phyloP scores from a whole-genome alignment of 2,888 invertebrate genomes.

The Deilephila elpenor region DNA sequence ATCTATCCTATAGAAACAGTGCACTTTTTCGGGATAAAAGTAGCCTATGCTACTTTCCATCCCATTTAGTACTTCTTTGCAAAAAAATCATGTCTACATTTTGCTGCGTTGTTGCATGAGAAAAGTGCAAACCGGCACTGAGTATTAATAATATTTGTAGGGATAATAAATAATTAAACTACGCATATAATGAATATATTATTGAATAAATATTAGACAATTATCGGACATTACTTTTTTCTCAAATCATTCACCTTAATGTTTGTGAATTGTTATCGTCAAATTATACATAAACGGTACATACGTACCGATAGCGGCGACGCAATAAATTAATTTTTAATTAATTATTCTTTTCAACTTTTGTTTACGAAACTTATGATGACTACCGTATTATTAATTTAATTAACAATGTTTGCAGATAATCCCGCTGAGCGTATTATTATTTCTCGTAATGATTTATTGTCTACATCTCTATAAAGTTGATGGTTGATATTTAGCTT shows the following conservation, averaged over 20 bases:
- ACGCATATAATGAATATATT: too few species aligned
- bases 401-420: slow-evolving; percentile 58
- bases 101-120: too few species aligned
- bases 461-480: slow-evolving; percentile 47
- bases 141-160: too few species aligned
- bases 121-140: too few species aligned
- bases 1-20: too few species aligned
- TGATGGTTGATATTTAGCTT: slow-evolving; percentile 45
- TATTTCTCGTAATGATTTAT: slow-evolving; percentile 62
- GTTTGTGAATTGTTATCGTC: slow-evolving; percentile 62
- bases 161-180: too few species aligned
- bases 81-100: too few species aligned
- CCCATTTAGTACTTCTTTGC: too few species aligned
- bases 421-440: slow-evolving; percentile 40
- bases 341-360: slow-evolving; percentile 66
- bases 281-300: slow-evolving; percentile 56
- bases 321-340: slow-evolving; percentile 67
- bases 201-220: too few species aligned
- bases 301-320: slow-evolving; percentile 49
- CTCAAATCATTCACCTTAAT: slow-evolving; percentile 59
- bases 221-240: not conserved
- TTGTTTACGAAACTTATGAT: slow-evolving; percentile 61
- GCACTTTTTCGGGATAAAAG: too few species aligned
- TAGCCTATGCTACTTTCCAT: too few species aligned
- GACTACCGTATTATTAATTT: slow-evolving; percentile 52